Evolutionary conservation across 2,797 vertebrate genomes (phyloP), one percentile per base, ranked within the genome.

Genomic region (Siniperca undulata): DNA sequence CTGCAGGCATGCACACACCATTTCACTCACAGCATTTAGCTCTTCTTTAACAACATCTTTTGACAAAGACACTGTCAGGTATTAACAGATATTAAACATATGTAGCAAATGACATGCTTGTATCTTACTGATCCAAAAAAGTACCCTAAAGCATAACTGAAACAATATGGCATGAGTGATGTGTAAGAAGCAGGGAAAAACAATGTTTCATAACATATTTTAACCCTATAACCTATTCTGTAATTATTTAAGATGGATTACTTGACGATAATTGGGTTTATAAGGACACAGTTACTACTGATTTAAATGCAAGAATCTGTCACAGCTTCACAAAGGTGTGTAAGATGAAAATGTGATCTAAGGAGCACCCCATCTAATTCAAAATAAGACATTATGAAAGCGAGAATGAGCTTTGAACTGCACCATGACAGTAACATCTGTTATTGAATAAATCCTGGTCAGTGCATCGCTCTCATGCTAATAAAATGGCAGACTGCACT

Each of bases 401-500:
- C 22, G 38, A 74, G 71, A 74, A 76, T 42, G 66, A 78, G 58
- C 40, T 85, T 66, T 62, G 52, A 86, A 73, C 20, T 3, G 77
- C 72, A 65, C 19, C 36, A 2, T 24, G 24, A 65, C 68, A 76
- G 56, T 78, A 72, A 76, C 4, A 22, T 78, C 77, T 85, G 72
- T 84, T 82, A 83, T 30, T 74, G 50, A 83, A 79, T 50, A 59
- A 81, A 50, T 61, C 50, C 62, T 80, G 69, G 59, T 68, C 80
- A 65, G 42, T 56, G 64, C 58, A 74, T 64, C 70, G 22, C 40
- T 86, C 62, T 27, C 67, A 77, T 38, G 68, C 64, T 80, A 62
- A 86, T 89, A 82, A 91, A 92, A 90, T 22, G 64, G 72, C 53
- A 70, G 73, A 82, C 67, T 74, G 72, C 79, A 61, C 58, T 62